Base-by-base conservation (phyloP, 2,797 vertebrate genomes). In the Prunella strophiata region DNA sequence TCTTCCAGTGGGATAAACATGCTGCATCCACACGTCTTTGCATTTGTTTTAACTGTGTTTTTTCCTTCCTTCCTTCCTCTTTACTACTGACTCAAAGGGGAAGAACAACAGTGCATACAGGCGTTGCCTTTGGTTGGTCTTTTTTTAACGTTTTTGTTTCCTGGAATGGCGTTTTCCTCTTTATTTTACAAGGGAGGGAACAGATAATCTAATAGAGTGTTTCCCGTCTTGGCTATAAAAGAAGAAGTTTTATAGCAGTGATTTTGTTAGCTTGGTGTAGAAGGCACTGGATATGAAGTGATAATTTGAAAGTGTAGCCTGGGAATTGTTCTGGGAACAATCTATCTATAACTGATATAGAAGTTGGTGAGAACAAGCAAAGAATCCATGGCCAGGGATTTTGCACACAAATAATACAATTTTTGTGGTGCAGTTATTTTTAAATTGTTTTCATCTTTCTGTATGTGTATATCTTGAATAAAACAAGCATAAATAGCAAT, bases 41-140 rank as follows among this genome's bases (percentile, higher is more conserved):
- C 30, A 13, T 85, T 89, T 75, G 70, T 89, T 91, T 83, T 91
- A 34, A 79, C 82, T 68, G 25, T 45, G n/a, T 13, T 77, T 62
- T 89, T 66, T 34, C 36, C 38, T 83, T 95, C 36, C 38, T 83
- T 95, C 82, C 95, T 93, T 89, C 47, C 59, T 66, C 58, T 88
- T 82, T 92, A 54, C 74, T 92, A 58, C 52, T 85, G 71, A 59
- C 70, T 94, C 71, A 51, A 54, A 93, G 65, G 65, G 88, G 48
- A 91, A 74, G 51, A 92, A 67, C 19, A 86, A 42, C 85, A 48
- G 30, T 54, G 34, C 11, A 19, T 16, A 38, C 76, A 47, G 80
- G 68, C 88, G 67, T 74, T 87, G 81, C 80, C 66, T 79, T 92
- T 84, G 30, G 72, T 68, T 76, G n/a, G 70, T 85, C n/a, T 80